Base-by-base conservation (phyloP, 2,113 vertebrate genomes). In the Sebastes schlegelii region DNA sequence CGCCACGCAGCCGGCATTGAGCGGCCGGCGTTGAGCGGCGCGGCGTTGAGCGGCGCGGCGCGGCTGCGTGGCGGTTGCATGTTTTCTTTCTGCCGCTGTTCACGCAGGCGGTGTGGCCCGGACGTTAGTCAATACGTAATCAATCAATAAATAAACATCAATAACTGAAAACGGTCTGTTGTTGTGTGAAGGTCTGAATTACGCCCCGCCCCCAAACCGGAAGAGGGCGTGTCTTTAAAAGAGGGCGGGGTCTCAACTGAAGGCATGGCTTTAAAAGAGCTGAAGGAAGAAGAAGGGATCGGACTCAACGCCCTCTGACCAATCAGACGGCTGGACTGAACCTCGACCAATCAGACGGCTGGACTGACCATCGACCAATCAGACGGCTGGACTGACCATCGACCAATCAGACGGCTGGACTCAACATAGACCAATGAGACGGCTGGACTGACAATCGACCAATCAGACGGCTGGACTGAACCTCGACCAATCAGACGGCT, bases 261-360 rank as follows among this genome's bases (percentile, higher is more conserved):
- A 4, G 40, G 2, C 1, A 2, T 90, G n/a, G 21, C 87, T 72
- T 78, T 92, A 63, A 93, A 92, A 73, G 92, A 89, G 23, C 7
- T 88, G n/a, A 93, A 73, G 70, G 87, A 94, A 16, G 74, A 58
- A n/a, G 88, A 90, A 58, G 88, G 45, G 13, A 78, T 51, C 0
- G 92, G 93, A 16, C 92, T 94, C 5, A 91, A 91, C 6, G 86
- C 87, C 0, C 91, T 93, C 54, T 93, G 82, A 92, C 68, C 84
- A 79, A 77, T 79, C 62, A 67, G 19, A 68, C 0, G 3, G 21
- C 14, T 51, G 10, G 9, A 45, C 12, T 46, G 8, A 12, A 11
- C 46, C 4, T 19, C 0, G 0, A 83, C 61, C 73, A 42, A 54
- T 85, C 23, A 34, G n/a, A n/a, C n/a, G n/a, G n/a, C n/a, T n/a